Base-by-base conservation (phyloP, 2,113 vertebrate genomes). In the Paramormyrops kingsleyae region DNA sequence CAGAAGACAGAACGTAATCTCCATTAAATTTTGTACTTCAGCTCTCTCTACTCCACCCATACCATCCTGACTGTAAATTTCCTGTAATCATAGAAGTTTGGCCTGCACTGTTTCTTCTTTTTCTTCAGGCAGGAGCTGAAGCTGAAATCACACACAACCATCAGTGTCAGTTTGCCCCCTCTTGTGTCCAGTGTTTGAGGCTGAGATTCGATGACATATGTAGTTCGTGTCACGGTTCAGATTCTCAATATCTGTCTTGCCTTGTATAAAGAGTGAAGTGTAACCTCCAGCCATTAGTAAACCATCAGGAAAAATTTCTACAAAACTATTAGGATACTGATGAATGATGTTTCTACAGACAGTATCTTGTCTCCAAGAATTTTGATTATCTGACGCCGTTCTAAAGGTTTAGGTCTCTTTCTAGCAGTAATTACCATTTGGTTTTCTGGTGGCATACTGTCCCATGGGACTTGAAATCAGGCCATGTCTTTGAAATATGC, bases 81-180 rank as follows among this genome's bases (percentile, higher is more conserved):
- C 89, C 13, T 90, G 53, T 46, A 91, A 42, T 62, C 35, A 17
- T 21, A 62, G 85, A 46, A 24, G 4, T 83, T 88, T 89, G 5
- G 5, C 5, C 74, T 91, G 89, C 39, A 91, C 39, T n/a, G 89
- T 4, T 74, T 74, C 66, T 74, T 74, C 12, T 35, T 10, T 91
- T 89, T 92, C 91, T 52, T 90, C 90, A 59, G 89, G 85, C 9
- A 86, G 89, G 2, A 89, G 91, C 3, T 83, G 39, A 70, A 86
- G 88, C 89, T 92, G 87, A 49, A 90, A 91, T 90, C 88, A 74
- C n/a, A 88, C 62, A 21, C 91, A 90, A 19, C 90, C 92, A 89
- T 91, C 89, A 12, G 42, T 91, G 27, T 92, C 89, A 35, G 90
- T 89, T 31, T 90, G 77, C 10, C 89, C 90, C 86, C 87, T 91